phyloP scores from a whole-genome alignment of 2,888 invertebrate species.

The Nycteola revayana region DNA sequence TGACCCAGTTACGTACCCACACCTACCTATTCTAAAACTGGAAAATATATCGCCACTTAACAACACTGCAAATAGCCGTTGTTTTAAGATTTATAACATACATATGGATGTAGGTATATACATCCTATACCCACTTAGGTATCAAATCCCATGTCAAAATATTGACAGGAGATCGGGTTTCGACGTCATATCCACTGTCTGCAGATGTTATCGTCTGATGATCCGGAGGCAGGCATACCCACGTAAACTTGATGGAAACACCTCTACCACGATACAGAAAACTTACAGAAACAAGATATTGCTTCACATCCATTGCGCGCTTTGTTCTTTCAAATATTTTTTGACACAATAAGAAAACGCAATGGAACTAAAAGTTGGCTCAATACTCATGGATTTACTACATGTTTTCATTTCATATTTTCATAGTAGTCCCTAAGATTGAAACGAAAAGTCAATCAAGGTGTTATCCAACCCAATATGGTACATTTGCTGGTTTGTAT shows the following conservation, averaged over 20 bases:
- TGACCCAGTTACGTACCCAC: too few relatives aligned
- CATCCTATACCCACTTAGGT: conserved; percentile 5
- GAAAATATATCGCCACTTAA: too few relatives aligned
- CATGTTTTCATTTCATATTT: conserved; percentile 2
- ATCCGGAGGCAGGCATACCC: conserved; percentile 58
- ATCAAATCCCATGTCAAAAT: conserved; percentile 55
- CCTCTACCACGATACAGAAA: background rate
- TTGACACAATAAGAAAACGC: background rate
- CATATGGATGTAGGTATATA: background rate
- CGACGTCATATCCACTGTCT: conserved; percentile 40
- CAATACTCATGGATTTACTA: too few relatives aligned
- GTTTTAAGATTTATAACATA: too few relatives aligned
- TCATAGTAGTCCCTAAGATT: conserved; percentile 37
- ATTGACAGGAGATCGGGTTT: conserved; percentile 53
- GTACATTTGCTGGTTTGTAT: conserved; percentile 30
- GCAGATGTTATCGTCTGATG: conserved; percentile 60
- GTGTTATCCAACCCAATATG: conserved; percentile 36
- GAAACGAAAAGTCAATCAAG: conserved; percentile 65
- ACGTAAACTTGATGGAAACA: conserved; percentile 39
- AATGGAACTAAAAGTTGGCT: conserved; percentile 1
- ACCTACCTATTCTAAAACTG: too few relatives aligned
- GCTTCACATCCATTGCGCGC: conserved; percentile 2
- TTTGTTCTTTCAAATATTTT: background rate
- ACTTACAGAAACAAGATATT: background rate
- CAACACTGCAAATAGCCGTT: too few relatives aligned